Base-by-base conservation (phyloP, 2,888 invertebrate genomes). In the Lucinisca nassula region DNA sequence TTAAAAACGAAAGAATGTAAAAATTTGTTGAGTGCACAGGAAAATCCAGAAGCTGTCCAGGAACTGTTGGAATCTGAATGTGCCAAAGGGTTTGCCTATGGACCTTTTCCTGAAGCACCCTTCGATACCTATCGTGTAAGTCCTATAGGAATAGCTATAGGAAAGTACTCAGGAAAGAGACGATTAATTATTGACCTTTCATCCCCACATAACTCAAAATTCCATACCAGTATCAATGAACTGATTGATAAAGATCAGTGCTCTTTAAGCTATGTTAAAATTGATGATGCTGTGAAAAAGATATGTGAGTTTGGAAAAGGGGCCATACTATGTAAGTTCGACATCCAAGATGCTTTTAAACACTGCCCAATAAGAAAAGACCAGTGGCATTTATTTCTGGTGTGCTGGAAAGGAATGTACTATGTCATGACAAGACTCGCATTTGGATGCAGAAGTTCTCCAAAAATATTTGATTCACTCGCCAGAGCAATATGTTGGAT, bases 321-420 rank as follows among this genome's bases (percentile, higher is more conserved):
- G 27, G 32, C 85, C 10, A 49, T n/a, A 4, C 27, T 85, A 40
- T 88, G 83, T 24, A 88, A 88, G 70, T 84, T 82, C 6, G 88
- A 90, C 67, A 87, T 88, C n/a, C 49, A 78, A 0, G 82, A 92
- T 67, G 85, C 91, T 8, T 90, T 89, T 40, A 88, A 90, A 61
- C 35, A 84, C 0, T 38, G 87, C n/a, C 84, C 88, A 1, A 77
- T 87, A 21, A 21, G 17, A 24, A 84, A 85, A 14, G 55, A 80
- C 17, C 82, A 75, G 37, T 86, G 77, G 84, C 85, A 76, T 35
- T 73, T 82, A 21, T 85, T 58, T 40, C n/a, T 85, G 40, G 35
- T 90, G 10, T 82, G 85, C 24, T 91, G 86, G 90, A 70, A 77
- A 37, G 77, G 61, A 14, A 35, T 78, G 17, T 89, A 79, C 74